These are phyloP conservation scores for Parnassius apollo DNA, from an alignment of 2,888 invertebrate species.

Conservation along the genomic window DNA sequence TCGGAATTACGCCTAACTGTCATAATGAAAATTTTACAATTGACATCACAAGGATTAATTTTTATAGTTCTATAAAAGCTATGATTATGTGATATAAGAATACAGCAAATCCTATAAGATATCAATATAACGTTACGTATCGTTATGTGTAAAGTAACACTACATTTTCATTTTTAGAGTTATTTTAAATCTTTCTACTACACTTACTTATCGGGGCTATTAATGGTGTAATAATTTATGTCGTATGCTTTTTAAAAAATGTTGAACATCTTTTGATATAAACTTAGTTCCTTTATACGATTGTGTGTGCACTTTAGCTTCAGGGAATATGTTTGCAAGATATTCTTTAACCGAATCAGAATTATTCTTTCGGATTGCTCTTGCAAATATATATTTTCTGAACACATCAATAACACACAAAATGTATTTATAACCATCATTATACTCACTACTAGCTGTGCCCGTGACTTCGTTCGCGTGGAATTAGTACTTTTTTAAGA, in stretches of 20 bases:
- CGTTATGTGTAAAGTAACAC: no score
- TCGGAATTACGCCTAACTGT: constrained; percentile 31
- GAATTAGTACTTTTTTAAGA: no score
- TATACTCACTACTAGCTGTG: no score
- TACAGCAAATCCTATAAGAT: neutral
- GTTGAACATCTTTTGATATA: constrained; percentile 32
- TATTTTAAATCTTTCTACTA: constrained; percentile 37
- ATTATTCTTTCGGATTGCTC: no score
- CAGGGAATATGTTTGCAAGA: neutral
- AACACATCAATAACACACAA: no score
- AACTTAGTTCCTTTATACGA: constrained; percentile 28
- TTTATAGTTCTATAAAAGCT: constrained; percentile 35
- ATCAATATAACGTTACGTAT: no score
- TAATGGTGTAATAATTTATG: constrained; percentile 33
- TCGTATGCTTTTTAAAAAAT: constrained; percentile 28
- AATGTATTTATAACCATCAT: no score
- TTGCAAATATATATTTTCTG: no score
- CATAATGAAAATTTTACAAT: constrained; percentile 31
- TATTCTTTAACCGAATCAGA: neutral
- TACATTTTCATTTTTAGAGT: constrained; percentile 37
- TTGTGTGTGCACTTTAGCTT: neutral
- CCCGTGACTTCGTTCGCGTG: no score
- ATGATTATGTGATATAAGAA: constrained; percentile 29
- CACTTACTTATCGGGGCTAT: constrained; percentile 36
- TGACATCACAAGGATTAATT: constrained; percentile 37